phyloP scores from a whole-genome alignment of 2,113 vertebrate species.

The Gymnobelideus leadbeateri region DNA sequence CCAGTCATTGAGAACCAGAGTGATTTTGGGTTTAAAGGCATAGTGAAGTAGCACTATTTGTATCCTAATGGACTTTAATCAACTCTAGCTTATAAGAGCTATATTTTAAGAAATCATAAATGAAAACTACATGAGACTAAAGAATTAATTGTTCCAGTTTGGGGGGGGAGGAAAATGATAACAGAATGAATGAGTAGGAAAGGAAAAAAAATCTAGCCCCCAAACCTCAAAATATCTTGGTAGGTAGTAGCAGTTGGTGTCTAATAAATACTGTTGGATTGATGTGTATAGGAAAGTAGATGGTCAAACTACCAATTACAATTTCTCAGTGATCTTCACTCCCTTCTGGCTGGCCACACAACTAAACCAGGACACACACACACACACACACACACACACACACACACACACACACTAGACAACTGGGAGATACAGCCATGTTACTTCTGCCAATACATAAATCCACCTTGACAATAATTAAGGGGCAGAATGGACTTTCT shows the following conservation, averaged over 20 bases:
- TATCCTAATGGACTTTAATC: background rate
- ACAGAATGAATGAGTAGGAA: background rate
- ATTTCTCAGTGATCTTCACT: background rate
- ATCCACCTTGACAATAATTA: background rate
- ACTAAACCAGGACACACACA: conserved; percentile 8
- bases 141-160: background rate
- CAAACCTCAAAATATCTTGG: background rate
- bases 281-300: background rate
- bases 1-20: background rate
- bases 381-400: too few species aligned
- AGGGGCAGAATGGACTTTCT: background rate
- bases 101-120: background rate
- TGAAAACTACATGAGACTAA: background rate
- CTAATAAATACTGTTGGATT: background rate
- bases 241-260: background rate
- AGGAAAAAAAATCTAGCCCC: background rate
- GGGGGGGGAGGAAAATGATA: background rate
- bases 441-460: background rate
- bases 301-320: background rate
- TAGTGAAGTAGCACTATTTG: background rate
- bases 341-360: background rate
- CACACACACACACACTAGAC: too few species aligned
- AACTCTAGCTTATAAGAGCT: background rate
- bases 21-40: background rate
- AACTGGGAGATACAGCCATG: background rate